Evolutionary conservation across 2,113 vertebrate species (phyloP).

Genomic region (Odontophorus gujanensis): DNA sequence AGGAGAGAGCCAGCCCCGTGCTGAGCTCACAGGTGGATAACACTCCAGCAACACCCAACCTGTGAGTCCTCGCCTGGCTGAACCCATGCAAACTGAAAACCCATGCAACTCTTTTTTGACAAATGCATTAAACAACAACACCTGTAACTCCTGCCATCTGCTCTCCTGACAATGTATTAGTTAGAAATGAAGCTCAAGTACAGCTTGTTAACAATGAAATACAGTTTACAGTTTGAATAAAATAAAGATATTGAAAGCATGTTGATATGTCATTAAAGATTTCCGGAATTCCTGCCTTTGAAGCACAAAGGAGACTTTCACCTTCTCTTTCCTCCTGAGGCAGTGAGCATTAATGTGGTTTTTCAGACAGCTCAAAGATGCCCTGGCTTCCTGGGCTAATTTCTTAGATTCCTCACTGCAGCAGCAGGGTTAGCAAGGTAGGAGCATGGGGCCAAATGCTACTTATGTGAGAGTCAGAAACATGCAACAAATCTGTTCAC

Average conservation of each 20-base stretch:
- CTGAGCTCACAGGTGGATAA: neutral
- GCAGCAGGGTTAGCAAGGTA: accelerated
- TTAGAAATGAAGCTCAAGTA: neutral
- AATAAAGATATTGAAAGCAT: neutral
- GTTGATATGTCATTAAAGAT: accelerated
- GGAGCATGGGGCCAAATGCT: accelerated
- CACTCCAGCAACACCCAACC: neutral
- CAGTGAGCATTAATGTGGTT: neutral
- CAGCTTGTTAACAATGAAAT: neutral
- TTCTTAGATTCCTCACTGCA: neutral
- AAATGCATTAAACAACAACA: neutral
- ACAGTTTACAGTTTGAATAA: neutral
- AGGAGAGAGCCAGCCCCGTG: neutral
- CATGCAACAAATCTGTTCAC: neutral
- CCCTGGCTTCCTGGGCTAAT: neutral
- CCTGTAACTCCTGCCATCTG: neutral
- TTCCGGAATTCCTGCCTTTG: neutral
- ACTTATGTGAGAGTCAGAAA: neutral
- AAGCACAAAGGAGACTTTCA: neutral
- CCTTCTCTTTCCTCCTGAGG: neutral
- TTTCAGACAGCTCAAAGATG: neutral
- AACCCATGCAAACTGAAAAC: neutral
- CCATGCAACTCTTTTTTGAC: neutral
- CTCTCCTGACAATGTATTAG: neutral
- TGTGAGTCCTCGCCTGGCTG: neutral